Base-by-base conservation (phyloP, 2,888 invertebrate genomes). In the Calameuta filiformis region DNA sequence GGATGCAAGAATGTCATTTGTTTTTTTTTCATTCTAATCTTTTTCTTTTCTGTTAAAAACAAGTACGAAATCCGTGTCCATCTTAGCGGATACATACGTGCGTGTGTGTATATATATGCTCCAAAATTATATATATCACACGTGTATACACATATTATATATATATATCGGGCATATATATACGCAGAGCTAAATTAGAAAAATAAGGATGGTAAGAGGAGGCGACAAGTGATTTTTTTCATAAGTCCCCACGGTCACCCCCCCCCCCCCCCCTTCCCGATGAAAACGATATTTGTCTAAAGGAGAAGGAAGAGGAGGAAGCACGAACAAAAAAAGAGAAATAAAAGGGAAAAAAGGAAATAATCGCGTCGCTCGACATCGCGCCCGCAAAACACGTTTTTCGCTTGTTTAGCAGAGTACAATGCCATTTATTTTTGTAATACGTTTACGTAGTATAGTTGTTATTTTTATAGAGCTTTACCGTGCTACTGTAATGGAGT, bases 371-470 rank as follows among this genome's bases (percentile, higher is more conserved):
- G 88, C 88, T 89, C 87, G 89, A 90, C 88, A 89, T 89, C 89
- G 89, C 90, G 90, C 90, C 90, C 90, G 89, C 90, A 90, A 89
- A 89, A 90, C 56, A 56, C 56, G 23, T 56, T 56, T 90, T 90
- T 90, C 90, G 90, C 90, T 90, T 90, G 88, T 89, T 90, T 90
- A 90, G 90, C 90, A 90, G 90, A 90, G 90, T 90, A 90, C 89
- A 90, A 90, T 89, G 90, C 90, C 90, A 90, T 90, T 90, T 90
- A 90, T 90, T 90, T 90, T 90, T 90, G 87, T 90, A 90, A 90
- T 90, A 90, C 90, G 90, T 90, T 90, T 90, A 90, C 88, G 90
- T 90, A 90, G 90, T 83, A 89, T 89, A 89, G 89, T 87, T 89
- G 85, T 89, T 89, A 89, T 89, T 89, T 89, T 89, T 89, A 89